These are phyloP conservation scores for pig (Sus scrofa) DNA, from an alignment of 2,113 vertebrate genomes.

Conservation along the genomic window DNA sequence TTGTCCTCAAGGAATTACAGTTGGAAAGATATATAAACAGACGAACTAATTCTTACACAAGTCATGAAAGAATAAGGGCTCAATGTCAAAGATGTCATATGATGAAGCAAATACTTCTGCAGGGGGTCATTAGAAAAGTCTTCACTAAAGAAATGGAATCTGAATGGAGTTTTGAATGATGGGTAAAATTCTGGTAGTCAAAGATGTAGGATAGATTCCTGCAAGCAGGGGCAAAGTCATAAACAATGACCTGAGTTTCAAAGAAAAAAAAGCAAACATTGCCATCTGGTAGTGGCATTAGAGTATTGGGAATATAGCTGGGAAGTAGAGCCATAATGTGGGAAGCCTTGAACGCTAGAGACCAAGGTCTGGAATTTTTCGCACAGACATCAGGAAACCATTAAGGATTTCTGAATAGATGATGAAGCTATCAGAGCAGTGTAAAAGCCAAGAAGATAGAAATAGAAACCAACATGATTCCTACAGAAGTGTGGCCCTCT, in stretches of 20 bases:
- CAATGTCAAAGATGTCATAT: not conserved
- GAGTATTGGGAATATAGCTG: not conserved
- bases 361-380: not conserved
- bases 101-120: not conserved
- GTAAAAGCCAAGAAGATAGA: not conserved
- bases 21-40: not conserved
- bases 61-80: not conserved
- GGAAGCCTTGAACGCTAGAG: not conserved
- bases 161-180: not conserved
- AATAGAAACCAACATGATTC: not conserved
- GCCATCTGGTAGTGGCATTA: not conserved
- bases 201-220: not conserved
- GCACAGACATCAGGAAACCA: not conserved
- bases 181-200: not conserved
- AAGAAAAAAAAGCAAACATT: slow-evolving; percentile 16
- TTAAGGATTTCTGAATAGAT: not conserved
- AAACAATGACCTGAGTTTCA: not conserved
- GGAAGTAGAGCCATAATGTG: not conserved
- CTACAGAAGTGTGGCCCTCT: not conserved
- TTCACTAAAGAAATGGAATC: slow-evolving; percentile 5
- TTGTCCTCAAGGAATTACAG: not conserved
- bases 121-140: not conserved
- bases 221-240: not conserved
- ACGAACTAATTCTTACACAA: not conserved
- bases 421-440: not conserved